These are phyloP conservation scores for Dolichomitus sp. DNA, from an alignment of 2,888 invertebrate species.

Conservation along the genomic window DNA sequence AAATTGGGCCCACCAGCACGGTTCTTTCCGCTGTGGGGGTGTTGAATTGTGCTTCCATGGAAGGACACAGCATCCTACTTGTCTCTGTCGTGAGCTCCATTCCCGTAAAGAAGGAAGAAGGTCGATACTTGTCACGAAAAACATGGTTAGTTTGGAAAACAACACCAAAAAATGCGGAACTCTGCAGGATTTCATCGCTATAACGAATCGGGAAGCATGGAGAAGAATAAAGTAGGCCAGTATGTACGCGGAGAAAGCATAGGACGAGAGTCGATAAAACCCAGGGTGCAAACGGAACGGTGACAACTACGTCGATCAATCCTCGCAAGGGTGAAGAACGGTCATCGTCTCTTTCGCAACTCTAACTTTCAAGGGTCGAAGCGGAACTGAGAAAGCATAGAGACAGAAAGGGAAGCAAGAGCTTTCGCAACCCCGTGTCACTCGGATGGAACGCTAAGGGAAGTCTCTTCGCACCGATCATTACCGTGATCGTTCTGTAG, in stretches of 20 bases:
- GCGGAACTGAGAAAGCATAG: slow-evolving; percentile 25
- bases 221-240: slow-evolving; percentile 40
- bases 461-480: slow-evolving; percentile 58
- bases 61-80: not conserved
- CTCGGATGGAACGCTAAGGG: slow-evolving; percentile 43
- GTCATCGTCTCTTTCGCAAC: slow-evolving; percentile 21
- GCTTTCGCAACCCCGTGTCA: slow-evolving; percentile 48
- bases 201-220: slow-evolving; percentile 36
- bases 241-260: slow-evolving; percentile 36
- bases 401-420: slow-evolving; percentile 25
- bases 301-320: slow-evolving; percentile 62
- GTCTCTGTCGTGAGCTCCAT: slow-evolving; percentile 7
- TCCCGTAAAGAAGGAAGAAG: slow-evolving; percentile 8
- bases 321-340: slow-evolving; percentile 45
- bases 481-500: slow-evolving; percentile 53
- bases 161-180: slow-evolving; percentile 31
- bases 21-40: slow-evolving; percentile 8
- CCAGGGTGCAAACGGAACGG: slow-evolving; percentile 35
- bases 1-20: not conserved
- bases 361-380: slow-evolving; percentile 45
- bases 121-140: slow-evolving; percentile 8
- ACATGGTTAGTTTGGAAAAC: not conserved
- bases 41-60: not conserved
- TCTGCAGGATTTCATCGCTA: slow-evolving; percentile 19
- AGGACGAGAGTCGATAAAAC: slow-evolving; percentile 47